Evolutionary conservation across 2,888 invertebrate genomes (phyloP), one percentile per base, ranked within the genome.

Genomic region (Hirtodrosophila trivittata): DNA sequence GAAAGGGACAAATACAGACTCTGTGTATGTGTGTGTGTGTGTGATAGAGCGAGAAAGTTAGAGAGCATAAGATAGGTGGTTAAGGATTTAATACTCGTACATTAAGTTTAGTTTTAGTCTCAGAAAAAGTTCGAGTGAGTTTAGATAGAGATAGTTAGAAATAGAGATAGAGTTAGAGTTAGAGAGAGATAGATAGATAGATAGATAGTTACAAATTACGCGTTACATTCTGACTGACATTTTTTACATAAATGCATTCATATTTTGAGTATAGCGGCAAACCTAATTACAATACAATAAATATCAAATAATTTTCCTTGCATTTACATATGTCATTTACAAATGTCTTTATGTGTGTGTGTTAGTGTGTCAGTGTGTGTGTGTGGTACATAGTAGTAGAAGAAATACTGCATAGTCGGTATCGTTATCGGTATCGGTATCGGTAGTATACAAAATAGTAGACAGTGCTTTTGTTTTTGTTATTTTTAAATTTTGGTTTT

Each of bases 371-470:
- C 38, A 50, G 37, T 32, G 49, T 57, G 51, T 68, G 38, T 49
- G 57, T 60, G 66, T 75, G 50, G 67, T 75, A 77, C 60, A 70
- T 65, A 72, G 57, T 68, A 65, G 59, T 73, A 54, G 75, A 69
- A 75, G 68, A 75, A 75, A 75, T 75, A 75, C 75, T 76, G 77
- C 55, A 74, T 77, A 83, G 81, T 81, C 65, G 78, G 78, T 76
- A 76, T 58, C 51, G 55, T 57, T 63, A 56, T 60, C 60, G 75
- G 66, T 77, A 65, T 73, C 60, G 71, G 65, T 55, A 73, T 75
- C 75, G 75, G 80, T 81, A 83, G 80, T 81, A 80, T 81, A 81
- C 80, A 81, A 81, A 81, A 83, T 83, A 81, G 80, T 81, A 75
- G 80, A 80, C 77, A 81, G 84, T 81, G 80, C 84, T 80, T 54